These are phyloP conservation scores for Phortica variegata DNA, from an alignment of 1,140 invertebrate species.

Conservation along the genomic window DNA sequence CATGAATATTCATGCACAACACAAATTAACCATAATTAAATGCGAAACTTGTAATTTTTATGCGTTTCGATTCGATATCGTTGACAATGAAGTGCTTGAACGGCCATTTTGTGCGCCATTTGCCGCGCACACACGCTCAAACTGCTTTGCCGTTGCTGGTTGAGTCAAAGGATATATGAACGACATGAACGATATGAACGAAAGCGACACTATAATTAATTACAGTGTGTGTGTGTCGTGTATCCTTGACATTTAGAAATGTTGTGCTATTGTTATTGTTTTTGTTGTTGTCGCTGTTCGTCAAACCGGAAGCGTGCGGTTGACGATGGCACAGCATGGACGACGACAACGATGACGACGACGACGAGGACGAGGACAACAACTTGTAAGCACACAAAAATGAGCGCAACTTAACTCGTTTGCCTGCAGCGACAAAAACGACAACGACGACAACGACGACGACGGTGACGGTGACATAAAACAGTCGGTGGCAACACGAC, in stretches of 20 bases:
- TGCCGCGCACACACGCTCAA: conserved; percentile 23
- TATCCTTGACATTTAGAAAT: conserved; percentile 44
- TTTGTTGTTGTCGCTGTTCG: conserved; percentile 9
- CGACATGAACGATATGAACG: conserved; percentile 9
- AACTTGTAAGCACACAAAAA: neutral
- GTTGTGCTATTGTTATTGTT: neutral
- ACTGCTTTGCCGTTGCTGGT: neutral
- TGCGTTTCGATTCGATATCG: no score
- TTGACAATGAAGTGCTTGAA: no score
- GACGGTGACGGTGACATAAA: no score
- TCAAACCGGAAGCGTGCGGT: conserved; percentile 31
- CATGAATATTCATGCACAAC: no score
- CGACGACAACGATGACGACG: no score
- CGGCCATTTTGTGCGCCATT: conserved; percentile 38
- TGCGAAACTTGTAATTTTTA: no score
- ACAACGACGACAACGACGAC: no score
- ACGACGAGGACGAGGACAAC: no score
- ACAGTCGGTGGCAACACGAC: no score
- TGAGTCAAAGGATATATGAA: neutral
- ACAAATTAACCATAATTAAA: no score
- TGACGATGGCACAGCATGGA: conserved; percentile 4
- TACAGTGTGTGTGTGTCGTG: conserved; percentile 36
- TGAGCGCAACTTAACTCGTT: conserved; percentile 6
- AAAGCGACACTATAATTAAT: conserved; percentile 44
- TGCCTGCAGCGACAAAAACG: conserved; percentile 4